Evolutionary conservation across 1,140 invertebrate species (phyloP), one percentile per base, ranked within the genome.

Genomic region (Drosophila erecta): DNA sequence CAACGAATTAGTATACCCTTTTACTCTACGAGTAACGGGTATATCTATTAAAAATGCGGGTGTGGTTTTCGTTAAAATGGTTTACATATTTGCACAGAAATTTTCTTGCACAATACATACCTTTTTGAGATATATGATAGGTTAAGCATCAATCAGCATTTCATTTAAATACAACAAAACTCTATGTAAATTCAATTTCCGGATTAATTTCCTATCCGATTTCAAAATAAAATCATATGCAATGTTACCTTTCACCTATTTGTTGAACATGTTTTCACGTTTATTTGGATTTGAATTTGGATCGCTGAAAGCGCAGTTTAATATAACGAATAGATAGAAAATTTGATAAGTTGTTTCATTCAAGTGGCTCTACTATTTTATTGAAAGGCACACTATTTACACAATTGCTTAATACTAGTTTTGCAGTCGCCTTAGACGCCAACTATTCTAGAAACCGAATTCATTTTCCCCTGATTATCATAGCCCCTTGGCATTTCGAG

Each of bases 111-210:
- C 15, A 35, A 11, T 22, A 35, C 11, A n/a, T 2, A 35, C 14
- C 10, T 12, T 35, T 33, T 43, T 41, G 41, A 2, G 15, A 11
- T n/a, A n/a, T n/a, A n/a, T n/a, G n/a, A n/a, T n/a, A n/a, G n/a
- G n/a, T n/a, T n/a, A n/a, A 41, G 24, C 37, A 33, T 38, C 35
- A 47, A 47, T 70, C 50, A 56, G 47, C 24, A 40, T 69, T 47
- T 47, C 41, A 70, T 40, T 33, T 56, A 56, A 55, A 70, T 47
- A 35, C 40, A 70, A 70, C 69, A 70, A 57, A 69, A 69, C 43
- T 35, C 41, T 47, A 62, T 22, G 46, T 24, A 55, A 70, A 70
- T 70, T 70, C 67, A 57, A 70, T 70, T 70, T 70, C 67, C 67
- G 35, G 37, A 57, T 70, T 35, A 41, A 70, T 70, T 70, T 70